Evolutionary conservation across 2,888 invertebrate species (phyloP).

Genomic region (Conomelus anceps): DNA sequence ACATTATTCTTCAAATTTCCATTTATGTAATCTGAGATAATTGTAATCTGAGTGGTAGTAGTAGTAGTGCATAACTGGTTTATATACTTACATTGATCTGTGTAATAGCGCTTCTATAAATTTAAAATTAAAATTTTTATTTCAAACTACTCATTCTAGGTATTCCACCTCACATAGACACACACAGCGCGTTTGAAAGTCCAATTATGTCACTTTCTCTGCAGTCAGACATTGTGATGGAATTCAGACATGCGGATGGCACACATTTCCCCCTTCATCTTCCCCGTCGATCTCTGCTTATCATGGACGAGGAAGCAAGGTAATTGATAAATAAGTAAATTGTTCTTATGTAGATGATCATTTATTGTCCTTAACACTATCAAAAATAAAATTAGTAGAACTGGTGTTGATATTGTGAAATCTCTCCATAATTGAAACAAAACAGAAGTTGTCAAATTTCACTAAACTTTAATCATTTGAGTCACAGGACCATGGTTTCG

Average conservation of each 20-base stretch:
- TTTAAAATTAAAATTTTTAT: slow-evolving; percentile 3
- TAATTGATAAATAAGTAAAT: neutral
- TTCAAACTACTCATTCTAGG: slow-evolving; percentile 52
- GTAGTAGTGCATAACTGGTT: too few species aligned
- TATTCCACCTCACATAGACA: slow-evolving; percentile 93
- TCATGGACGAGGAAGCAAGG: slow-evolving; percentile 74
- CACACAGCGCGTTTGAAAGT: slow-evolving; percentile 87
- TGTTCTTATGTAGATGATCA: too few species aligned
- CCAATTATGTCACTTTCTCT: slow-evolving; percentile 83
- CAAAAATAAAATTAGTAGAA: too few species aligned
- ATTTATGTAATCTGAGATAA: too few species aligned
- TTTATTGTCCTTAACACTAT: too few species aligned
- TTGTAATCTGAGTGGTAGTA: too few species aligned
- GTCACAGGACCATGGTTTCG: too few species aligned
- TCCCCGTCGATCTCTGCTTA: slow-evolving; percentile 62
- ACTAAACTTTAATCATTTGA: too few species aligned
- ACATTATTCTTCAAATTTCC: too few species aligned
- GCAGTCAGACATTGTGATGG: slow-evolving; percentile 78
- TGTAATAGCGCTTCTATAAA: neutral
- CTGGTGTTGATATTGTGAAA: too few species aligned
- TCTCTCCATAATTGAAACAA: too few species aligned
- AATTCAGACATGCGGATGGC: slow-evolving; percentile 64
- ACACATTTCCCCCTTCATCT: slow-evolving; percentile 56
- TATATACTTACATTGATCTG: slow-evolving; percentile 2
- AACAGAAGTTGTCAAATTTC: too few species aligned